Evolutionary conservation across 2,797 vertebrate genomes (phyloP).

Genomic region (Falco columbarius): DNA sequence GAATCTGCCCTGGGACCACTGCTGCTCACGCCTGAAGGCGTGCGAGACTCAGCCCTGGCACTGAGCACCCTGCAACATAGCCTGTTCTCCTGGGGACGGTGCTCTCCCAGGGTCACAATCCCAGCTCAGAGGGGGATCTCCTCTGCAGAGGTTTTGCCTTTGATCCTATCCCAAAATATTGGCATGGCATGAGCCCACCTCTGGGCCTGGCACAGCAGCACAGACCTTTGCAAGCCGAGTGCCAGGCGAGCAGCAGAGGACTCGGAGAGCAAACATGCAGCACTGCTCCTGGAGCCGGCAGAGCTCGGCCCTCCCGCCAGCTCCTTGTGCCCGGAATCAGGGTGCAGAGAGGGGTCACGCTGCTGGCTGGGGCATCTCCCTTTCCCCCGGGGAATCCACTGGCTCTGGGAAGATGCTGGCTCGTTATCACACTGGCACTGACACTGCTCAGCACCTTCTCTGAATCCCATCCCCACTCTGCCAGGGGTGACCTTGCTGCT

Average conservation of each 20-base stretch:
- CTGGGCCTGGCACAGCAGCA: not conserved
- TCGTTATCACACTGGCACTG: accelerated
- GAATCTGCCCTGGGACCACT: not conserved
- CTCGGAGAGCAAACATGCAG: not conserved
- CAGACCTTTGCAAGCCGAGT: not conserved
- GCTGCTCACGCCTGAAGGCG: not conserved
- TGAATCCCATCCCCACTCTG: accelerated
- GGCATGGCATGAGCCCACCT: not conserved
- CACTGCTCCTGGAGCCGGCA: not conserved
- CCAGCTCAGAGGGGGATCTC: not conserved
- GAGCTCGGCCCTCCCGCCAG: not conserved
- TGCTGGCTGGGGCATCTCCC: not conserved
- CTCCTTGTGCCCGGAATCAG: accelerated
- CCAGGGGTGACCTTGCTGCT: not conserved
- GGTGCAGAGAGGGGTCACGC: accelerated
- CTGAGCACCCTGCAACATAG: not conserved
- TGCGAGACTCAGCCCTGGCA: accelerated
- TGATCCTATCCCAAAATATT: not conserved
- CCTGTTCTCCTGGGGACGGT: accelerated
- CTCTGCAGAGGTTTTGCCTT: not conserved
- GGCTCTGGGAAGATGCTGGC: not conserved
- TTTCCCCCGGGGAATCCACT: not conserved
- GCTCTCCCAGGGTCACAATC: not conserved
- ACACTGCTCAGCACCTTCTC: not conserved
- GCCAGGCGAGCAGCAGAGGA: not conserved